Evolutionary conservation across 64 coral and sea anemone genomes (phyloP).

Genomic region (Platygyra sinensis): DNA sequence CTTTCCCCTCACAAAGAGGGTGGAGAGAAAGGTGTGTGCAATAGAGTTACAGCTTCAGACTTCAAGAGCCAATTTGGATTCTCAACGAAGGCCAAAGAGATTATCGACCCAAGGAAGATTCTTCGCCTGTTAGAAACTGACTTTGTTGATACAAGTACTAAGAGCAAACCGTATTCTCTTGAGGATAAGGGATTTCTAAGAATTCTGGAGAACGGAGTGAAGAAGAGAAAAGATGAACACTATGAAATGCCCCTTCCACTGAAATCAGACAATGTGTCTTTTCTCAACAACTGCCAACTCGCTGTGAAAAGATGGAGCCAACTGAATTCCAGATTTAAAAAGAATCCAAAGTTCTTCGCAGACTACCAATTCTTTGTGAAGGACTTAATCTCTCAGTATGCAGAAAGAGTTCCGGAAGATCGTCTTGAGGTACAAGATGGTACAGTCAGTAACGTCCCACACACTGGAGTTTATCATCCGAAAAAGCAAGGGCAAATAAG

Average conservation of each 20-base stretch:
- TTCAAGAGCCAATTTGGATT: conserved; percentile 23
- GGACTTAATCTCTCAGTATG: conserved; percentile 48
- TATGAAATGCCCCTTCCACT: no score
- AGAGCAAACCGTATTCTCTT: conserved; percentile 44
- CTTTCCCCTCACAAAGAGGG: neutral
- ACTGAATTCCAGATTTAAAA: no score
- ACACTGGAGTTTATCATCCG: no score
- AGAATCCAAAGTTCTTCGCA: conserved; percentile 40
- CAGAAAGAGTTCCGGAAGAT: conserved; percentile 56
- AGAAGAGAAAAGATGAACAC: no score
- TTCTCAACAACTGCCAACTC: no score
- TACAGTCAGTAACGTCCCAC: no score
- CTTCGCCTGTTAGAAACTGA: conserved; percentile 54
- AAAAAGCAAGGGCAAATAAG: no score
- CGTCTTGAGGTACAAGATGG: no score
- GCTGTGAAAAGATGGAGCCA: no score
- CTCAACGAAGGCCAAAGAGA: conserved; percentile 33
- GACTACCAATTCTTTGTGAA: conserved; percentile 63
- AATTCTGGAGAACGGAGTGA: no score
- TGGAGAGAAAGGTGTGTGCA: conserved; percentile 17
- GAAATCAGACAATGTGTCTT: conserved; percentile 25
- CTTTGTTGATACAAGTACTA: no score
- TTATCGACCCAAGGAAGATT: conserved; percentile 35
- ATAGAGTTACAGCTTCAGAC: conserved; percentile 7
- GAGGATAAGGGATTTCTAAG: conserved; percentile 47